Percentiles rank a stretch among this genome's conserved stretches.
Conservation (phyloP, 1,140 invertebrate genomes). For the Samia ricini region DNA sequence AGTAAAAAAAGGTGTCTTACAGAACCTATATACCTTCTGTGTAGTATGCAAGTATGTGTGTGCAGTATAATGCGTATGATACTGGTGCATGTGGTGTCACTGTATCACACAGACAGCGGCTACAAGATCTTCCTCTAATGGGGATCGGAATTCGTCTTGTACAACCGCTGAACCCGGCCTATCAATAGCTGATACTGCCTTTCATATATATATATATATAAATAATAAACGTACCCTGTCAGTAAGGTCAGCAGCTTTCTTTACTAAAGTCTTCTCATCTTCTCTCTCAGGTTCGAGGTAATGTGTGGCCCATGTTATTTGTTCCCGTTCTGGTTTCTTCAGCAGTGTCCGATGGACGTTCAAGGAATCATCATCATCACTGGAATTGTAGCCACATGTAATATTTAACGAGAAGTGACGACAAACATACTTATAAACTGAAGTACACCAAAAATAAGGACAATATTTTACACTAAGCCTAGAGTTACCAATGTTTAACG, state of each 20-base stretch:
- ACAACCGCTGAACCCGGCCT: too few relatives aligned
- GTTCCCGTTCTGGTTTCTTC: slow-evolving; percentile 54
- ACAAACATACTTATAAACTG: background rate
- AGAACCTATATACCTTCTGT: too few relatives aligned
- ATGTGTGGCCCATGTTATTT: slow-evolving; percentile 58
- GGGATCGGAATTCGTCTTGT: too few relatives aligned
- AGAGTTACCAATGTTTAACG: too few relatives aligned
- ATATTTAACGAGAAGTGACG: background rate
- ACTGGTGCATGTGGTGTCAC: too few relatives aligned
- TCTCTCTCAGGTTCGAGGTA: slow-evolving; percentile 69
- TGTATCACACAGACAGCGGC: too few relatives aligned
- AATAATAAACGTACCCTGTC: slow-evolving; percentile 45
- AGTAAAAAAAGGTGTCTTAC: too few relatives aligned
- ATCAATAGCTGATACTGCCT: too few relatives aligned
- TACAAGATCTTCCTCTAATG: too few relatives aligned
- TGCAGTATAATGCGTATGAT: too few relatives aligned
- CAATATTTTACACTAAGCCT: too few relatives aligned
- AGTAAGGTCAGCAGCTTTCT: slow-evolving; percentile 70
- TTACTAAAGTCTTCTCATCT: slow-evolving; percentile 70
- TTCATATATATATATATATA: background rate
- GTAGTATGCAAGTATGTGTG: too few relatives aligned
- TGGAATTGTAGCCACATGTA: slow-evolving; percentile 10
- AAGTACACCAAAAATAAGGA: background rate
- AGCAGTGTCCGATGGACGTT: slow-evolving; percentile 54
- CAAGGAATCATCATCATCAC: slow-evolving; percentile 17